These are phyloP conservation scores for Temnothorax ravouxi DNA, from an alignment of 2,888 invertebrate species.

Conservation along the genomic window DNA sequence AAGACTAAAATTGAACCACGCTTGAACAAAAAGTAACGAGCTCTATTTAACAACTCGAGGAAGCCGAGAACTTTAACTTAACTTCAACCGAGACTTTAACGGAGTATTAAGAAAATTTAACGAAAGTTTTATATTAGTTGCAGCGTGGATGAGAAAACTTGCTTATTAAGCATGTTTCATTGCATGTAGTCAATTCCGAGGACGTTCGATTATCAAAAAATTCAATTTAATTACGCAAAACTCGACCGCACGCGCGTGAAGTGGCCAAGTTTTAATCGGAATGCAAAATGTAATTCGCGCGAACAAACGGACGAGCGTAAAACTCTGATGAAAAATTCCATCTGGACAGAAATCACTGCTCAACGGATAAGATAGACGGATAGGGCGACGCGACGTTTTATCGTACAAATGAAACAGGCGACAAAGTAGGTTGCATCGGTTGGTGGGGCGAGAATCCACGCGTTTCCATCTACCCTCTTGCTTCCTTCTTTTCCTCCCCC, in stretches of 20 bases:
- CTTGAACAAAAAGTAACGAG: neutral
- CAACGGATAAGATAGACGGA: slow-evolving; percentile 56
- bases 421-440: slow-evolving; percentile 79
- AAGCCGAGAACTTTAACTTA: neutral
- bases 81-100: slow-evolving; percentile 6
- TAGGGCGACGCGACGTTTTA: slow-evolving; percentile 34
- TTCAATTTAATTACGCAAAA: neutral
- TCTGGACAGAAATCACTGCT: slow-evolving; percentile 61
- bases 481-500: slow-evolving; percentile 59
- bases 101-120: neutral
- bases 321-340: slow-evolving; percentile 44
- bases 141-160: neutral
- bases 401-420: slow-evolving; percentile 67
- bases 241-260: neutral
- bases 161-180: neutral
- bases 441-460: slow-evolving; percentile 72
- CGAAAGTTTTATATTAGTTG: neutral
- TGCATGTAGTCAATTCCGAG: neutral
- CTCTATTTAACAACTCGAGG: slow-evolving; percentile 9
- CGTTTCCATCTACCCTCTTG: slow-evolving; percentile 60
- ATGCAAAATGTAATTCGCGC: slow-evolving; percentile 6
- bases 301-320: neutral
- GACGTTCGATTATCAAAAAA: neutral
- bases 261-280: slow-evolving; percentile 14
- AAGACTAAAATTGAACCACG: neutral